phyloP scores from a whole-genome alignment of 2,888 invertebrate species.

The Agonopterix alstromeriana region DNA sequence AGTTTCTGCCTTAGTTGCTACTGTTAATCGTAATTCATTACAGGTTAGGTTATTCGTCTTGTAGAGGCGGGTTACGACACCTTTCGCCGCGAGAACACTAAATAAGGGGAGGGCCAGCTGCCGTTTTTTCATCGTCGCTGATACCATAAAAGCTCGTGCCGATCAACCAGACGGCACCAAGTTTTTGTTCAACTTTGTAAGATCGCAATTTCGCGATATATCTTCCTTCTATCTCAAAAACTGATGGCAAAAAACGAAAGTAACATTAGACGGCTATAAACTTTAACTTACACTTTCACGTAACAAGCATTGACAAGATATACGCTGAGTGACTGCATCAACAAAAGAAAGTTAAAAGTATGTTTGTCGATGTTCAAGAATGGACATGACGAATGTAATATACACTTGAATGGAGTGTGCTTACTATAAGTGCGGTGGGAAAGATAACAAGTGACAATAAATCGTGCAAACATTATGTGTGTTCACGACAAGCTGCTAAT shows the following conservation, averaged over 20 bases:
- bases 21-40: conserved; percentile 28
- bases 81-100: conserved; percentile 38
- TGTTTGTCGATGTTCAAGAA: conserved; percentile 14
- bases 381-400: conserved; percentile 16
- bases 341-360: conserved; percentile 23
- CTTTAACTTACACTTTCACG: conserved; percentile 33
- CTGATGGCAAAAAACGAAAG: conserved; percentile 26
- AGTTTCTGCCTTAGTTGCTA: conserved; percentile 29
- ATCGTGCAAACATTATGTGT: conserved; percentile 22
- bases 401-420: conserved; percentile 17
- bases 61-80: conserved; percentile 28
- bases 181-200: conserved; percentile 24
- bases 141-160: conserved; percentile 30
- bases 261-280: conserved; percentile 20
- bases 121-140: conserved; percentile 33
- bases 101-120: conserved; percentile 39
- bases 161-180: conserved; percentile 23
- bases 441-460: conserved; percentile 25
- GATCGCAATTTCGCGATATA: conserved; percentile 24
- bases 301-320: conserved; percentile 18
- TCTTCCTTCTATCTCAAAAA: conserved; percentile 16
- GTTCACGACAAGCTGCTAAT: conserved; percentile 25
- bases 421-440: conserved; percentile 14
- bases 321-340: conserved; percentile 16
- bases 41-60: conserved; percentile 24